These are phyloP conservation scores for Rallus crepitans DNA, from an alignment of 2,797 vertebrate genomes.

Conservation along the genomic window DNA sequence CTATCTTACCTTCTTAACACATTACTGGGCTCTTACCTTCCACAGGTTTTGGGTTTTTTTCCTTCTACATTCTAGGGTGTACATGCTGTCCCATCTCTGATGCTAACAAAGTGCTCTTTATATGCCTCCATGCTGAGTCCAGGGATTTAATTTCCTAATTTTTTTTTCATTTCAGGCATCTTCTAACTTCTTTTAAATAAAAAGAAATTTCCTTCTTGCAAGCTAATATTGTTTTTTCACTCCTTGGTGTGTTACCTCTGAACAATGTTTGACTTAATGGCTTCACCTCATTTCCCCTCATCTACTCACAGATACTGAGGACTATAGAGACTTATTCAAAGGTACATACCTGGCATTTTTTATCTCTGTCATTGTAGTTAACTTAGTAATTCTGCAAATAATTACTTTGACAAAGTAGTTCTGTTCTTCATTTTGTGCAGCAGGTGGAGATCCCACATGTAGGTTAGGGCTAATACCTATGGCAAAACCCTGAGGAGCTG, in stretches of 20 bases:
- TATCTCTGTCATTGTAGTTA: not conserved
- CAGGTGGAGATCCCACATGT: not conserved
- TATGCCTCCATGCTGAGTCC: not conserved
- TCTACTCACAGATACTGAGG: not conserved
- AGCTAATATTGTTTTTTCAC: not conserved
- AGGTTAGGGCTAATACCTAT: not conserved
- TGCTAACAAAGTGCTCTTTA: not conserved
- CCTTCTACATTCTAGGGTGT: not conserved
- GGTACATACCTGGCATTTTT: not conserved
- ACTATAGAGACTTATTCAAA: not conserved
- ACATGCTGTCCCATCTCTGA: not conserved
- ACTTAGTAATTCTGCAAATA: not conserved
- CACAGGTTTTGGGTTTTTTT: not conserved
- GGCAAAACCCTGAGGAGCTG: not conserved
- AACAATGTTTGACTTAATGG: accelerated
- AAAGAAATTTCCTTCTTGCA: not conserved
- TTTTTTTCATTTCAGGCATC: not conserved
- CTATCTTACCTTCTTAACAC: not conserved
- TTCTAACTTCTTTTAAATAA: not conserved
- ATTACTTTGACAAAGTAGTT: not conserved
- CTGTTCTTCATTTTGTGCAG: not conserved
- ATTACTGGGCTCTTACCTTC: not conserved
- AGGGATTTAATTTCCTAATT: not conserved
- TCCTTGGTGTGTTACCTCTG: not conserved
- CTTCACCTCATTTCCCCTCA: not conserved